Evolutionary conservation across 2,797 vertebrate genomes (phyloP), one percentile per base, ranked within the genome.

Genomic region (Pipistrellus pygmaeus): DNA sequence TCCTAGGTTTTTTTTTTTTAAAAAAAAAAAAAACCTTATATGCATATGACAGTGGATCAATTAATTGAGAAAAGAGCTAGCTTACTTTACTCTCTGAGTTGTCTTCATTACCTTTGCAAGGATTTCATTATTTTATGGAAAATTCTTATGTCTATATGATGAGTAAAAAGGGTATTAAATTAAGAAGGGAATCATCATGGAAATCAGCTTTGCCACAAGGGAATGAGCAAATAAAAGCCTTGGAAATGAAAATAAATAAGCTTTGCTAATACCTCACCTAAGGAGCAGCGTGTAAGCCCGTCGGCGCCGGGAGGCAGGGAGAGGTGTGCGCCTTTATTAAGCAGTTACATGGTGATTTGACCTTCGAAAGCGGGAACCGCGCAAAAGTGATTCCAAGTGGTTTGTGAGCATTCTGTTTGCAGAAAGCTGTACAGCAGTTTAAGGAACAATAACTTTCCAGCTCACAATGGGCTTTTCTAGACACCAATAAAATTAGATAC

Each of bases 201-300:
- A 99, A 99, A 99, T 99, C 99, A 99, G 99, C 98, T 99, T 98
- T 99, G 99, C 99, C 99, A 99, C 99, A 98, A 99, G 99, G 99
- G 99, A 99, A 98, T 98, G 97, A 98, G 98, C 98, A 99, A 99
- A 99, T 99, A 99, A 99, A 99, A 99, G 99, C 99, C 98, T 98
- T 98, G 99, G 98, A 99, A 99, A 99, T 99, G 99, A 99, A 99
- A 99, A 99, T 99, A 99, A 99, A 99, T 99, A 99, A 99, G 99
- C 99, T 98, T 98, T 98, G 98, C 98, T 99, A 99, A 99, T 99
- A 98, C 99, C 99, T 99, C 99, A 99, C 99, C 99, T 99, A 99
- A 99, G 99, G 99, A 99, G 98, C 98, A 97, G 97, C 98, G 98
- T 98, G 97, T 97, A 98, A 98, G 98, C 98, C 98, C 98, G 98